Conservation (phyloP, 2,113 vertebrate species). For the Aix galericulata region DNA sequence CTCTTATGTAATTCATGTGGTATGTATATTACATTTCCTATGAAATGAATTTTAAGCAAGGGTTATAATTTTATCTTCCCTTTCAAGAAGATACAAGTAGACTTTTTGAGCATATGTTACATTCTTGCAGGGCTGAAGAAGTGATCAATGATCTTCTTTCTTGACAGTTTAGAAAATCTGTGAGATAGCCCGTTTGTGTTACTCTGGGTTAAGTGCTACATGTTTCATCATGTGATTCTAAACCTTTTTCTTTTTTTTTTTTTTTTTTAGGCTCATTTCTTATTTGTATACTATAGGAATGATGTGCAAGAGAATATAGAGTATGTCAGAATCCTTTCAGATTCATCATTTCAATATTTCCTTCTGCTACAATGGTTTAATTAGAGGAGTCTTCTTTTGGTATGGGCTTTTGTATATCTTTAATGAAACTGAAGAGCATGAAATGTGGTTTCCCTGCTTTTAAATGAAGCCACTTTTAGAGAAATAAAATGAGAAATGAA, state of each 20-base stretch:
- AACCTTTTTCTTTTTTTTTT: background rate
- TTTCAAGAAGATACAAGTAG: background rate
- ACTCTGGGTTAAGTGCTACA: background rate
- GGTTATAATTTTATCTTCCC: background rate
- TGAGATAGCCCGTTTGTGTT: background rate
- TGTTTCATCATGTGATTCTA: constrained; percentile 18
- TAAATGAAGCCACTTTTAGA: constrained; percentile 81
- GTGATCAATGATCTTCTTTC: background rate
- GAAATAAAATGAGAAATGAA: constrained; percentile 82
- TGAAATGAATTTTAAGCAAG: background rate
- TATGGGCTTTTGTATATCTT: constrained; percentile 77
- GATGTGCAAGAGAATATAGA: constrained; percentile 41
- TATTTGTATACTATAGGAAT: background rate
- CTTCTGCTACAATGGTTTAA: constrained; percentile 77
- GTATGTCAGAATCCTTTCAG: constrained; percentile 55
- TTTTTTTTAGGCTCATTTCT: constrained; percentile 12
- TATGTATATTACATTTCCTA: background rate
- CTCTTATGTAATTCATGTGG: background rate
- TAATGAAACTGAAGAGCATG: constrained; percentile 85
- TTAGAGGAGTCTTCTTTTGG: constrained; percentile 74
- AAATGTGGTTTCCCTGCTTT: constrained; percentile 81
- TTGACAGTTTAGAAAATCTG: background rate
- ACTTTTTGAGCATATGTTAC: background rate
- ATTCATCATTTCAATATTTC: constrained; percentile 76
- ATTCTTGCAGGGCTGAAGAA: background rate